Evolutionary conservation across 2,797 vertebrate genomes (phyloP).

Genomic region (Xyrichtys novacula): DNA sequence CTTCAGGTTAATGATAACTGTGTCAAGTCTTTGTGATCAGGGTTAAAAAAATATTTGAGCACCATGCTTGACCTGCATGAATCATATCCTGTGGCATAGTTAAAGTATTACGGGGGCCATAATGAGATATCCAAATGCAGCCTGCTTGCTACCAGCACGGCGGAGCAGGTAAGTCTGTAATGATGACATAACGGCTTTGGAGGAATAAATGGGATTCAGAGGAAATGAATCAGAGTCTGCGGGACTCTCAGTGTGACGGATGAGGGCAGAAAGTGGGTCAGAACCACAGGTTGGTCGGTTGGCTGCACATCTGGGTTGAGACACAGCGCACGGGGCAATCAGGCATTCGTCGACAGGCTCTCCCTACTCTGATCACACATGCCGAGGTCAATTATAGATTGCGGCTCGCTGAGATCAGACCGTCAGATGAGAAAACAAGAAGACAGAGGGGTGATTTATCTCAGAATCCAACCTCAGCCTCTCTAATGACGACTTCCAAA

Average conservation of each 20-base stretch:
- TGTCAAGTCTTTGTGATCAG: slow-evolving; percentile 49
- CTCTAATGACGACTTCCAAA: neutral
- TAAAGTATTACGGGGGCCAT: slow-evolving; percentile 69
- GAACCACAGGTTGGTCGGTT: slow-evolving; percentile 77
- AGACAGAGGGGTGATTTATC: slow-evolving; percentile 24
- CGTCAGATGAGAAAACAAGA: slow-evolving; percentile 9
- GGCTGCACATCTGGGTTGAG: slow-evolving; percentile 66
- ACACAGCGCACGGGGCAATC: slow-evolving; percentile 30
- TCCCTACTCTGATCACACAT: slow-evolving; percentile 30
- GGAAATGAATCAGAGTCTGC: slow-evolving; percentile 65
- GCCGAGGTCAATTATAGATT: slow-evolving; percentile 47
- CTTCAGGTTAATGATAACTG: slow-evolving; percentile 47
- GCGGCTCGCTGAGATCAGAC: slow-evolving; percentile 3
- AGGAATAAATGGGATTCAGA: slow-evolving; percentile 72
- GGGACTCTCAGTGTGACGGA: slow-evolving; percentile 60
- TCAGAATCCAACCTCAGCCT: slow-evolving; percentile 4
- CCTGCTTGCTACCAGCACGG: slow-evolving; percentile 46
- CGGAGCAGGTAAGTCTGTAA: slow-evolving; percentile 71
- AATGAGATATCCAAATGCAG: slow-evolving; percentile 78
- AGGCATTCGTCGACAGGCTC: slow-evolving; percentile 30
- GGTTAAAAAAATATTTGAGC: slow-evolving; percentile 57
- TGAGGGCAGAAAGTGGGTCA: slow-evolving; percentile 80
- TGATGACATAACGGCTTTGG: slow-evolving; percentile 70
- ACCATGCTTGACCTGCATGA: slow-evolving; percentile 52
- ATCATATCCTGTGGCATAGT: slow-evolving; percentile 67